A percentile compares a stretch with the other conserved stretches of the same genome.
Evolutionary conservation across 2,888 invertebrate genomes (phyloP).

Genomic region (Dolomedes plantarius): DNA sequence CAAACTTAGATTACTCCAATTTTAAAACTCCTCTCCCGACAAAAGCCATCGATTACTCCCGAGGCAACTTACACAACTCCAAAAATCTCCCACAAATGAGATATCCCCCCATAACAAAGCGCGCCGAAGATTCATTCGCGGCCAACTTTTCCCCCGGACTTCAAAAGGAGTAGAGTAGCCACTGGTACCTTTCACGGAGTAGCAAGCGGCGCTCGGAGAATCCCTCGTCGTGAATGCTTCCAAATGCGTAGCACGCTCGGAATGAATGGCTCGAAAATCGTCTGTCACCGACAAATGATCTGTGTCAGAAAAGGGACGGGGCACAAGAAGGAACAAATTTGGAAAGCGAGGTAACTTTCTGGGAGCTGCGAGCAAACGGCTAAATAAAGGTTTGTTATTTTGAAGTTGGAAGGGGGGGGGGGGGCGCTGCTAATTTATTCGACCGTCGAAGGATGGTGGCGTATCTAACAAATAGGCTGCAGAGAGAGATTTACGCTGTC

Average conservation of each 20-base stretch:
- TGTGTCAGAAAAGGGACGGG: background rate
- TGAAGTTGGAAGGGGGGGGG: background rate
- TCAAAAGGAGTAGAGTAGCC: background rate
- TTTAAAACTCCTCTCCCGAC: no score
- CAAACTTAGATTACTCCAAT: no score
- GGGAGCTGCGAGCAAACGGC: background rate
- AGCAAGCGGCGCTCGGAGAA: background rate
- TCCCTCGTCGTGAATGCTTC: background rate
- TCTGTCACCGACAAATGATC: conserved; percentile 5
- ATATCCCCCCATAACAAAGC: no score
- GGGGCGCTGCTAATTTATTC: background rate
- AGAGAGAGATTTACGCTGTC: no score
- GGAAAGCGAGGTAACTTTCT: background rate
- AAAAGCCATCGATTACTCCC: no score
- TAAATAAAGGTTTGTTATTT: background rate
- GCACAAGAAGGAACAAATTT: background rate
- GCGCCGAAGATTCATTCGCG: background rate
- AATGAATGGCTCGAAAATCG: background rate
- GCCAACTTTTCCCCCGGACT: background rate
- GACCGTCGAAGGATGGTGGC: no score
- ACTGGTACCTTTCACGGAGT: background rate
- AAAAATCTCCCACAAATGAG: background rate
- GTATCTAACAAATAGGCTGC: no score
- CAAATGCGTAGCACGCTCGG: background rate
- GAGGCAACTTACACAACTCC: background rate